Evolutionary conservation across 2,113 vertebrate genomes (phyloP), one percentile per base, ranked within the genome.

Genomic region (Holacanthus passer): DNA sequence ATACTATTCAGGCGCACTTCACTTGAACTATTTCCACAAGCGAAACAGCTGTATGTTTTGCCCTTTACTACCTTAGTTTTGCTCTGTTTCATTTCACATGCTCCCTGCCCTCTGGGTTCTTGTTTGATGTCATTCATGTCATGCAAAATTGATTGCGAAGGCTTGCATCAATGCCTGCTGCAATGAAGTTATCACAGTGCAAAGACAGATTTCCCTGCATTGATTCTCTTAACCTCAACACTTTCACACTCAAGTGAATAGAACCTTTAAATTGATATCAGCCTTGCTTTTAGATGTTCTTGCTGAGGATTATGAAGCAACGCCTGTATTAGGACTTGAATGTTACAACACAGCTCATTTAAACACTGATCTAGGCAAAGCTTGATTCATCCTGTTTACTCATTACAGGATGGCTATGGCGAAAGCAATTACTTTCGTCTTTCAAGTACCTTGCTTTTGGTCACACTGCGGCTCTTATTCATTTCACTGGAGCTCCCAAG

Each of bases 311-410:
- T 85, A 77, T 84, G 58, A 90, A 83, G 69, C 7, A 53, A 84
- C 69, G 43, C 62, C 69, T 50, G 5, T 47, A 79, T 87, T 65
- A 77, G 65, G 68, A 65, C 56, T 53, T 39, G n/a, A 70, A 66
- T 48, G 56, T 81, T 83, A 52, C 47, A 7, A 35, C 78, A 73
- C 45, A 76, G 77, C 77, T 88, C 80, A 77, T 87, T 88, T 72
- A 83, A 82, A 77, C 70, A 47, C 78, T 31, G 77, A 83, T 90
- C 55, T 60, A 37, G 70, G 29, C 81, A 64, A 50, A 37, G 50
- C 73, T 77, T 88, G 77, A 87, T 85, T 89, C 84, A 87, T 88
- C 85, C 77, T 89, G 89, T 94, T 94, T 89, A 91, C 86, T 91
- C 84, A 90, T 93, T 90, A 89, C 88, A 84, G 55, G 85, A 85